Evolutionary conservation across 1,140 invertebrate genomes (phyloP), one percentile per base, ranked within the genome.

Genomic region (Heliconius nattereri): DNA sequence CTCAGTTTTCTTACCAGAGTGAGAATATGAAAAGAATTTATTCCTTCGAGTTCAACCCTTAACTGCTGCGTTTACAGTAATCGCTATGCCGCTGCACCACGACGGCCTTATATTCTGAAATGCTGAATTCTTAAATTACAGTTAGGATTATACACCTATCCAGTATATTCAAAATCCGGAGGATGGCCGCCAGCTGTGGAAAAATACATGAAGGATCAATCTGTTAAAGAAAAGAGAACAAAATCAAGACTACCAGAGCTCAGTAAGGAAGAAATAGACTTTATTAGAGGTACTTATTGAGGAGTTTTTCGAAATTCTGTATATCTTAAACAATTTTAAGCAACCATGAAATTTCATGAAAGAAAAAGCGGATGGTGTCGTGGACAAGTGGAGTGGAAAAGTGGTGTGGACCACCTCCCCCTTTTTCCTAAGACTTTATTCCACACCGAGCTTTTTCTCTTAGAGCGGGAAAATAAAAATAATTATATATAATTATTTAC

Each of bases 71-170:
- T 57, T n/a, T 57, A 57, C 3, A 23, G 2, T 60, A n/a, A 26
- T 23, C 2, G 23, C 9, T 23, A n/a, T 60, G 20, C 20, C n/a
- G n/a, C n/a, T 13, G 8, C 54, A 11, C 54, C 20, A 60, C 54
- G 8, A 60, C n/a, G 20, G 54, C 8, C 9, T n/a, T 13, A 16
- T 1, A 13, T 29, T 66, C 60, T 66, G 5, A 66, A 7, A 35
- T 32, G 45, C 40, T 73, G 77, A 83, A 26, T 29, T 66, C 11
- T 29, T 26, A 26, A n/a, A 6, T 66, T 66, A 54, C 75, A 93
- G 95, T 85, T 80, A 60, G 96, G 95, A 1, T 95, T 95, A 92
- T 91, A 90, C 29, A 81, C 92, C 1, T 86, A 96, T 86, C 94
- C 96, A 0, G 95, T 96, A 66, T 96, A 92, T 83, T 94, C 94